phyloP scores from a whole-genome alignment of 2,113 vertebrate genomes.

The Psephotus haematonotus region DNA sequence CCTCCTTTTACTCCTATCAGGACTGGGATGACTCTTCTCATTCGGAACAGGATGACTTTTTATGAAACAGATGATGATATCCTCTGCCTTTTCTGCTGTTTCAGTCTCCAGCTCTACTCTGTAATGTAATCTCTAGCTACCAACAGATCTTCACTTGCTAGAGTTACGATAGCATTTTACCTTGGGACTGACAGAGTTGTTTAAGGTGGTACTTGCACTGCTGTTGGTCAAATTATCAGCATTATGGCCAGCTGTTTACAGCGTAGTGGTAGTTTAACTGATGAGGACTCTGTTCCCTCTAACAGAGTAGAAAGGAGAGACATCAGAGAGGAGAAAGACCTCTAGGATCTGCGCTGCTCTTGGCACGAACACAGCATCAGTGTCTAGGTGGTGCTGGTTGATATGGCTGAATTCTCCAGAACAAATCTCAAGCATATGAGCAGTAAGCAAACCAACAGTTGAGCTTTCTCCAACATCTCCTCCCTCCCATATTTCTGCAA shows the following conservation, averaged over 20 bases:
- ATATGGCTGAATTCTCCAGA: neutral
- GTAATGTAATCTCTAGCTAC: neutral
- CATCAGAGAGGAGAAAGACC: neutral
- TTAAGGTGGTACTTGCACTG: neutral
- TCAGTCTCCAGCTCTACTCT: neutral
- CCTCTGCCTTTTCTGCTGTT: neutral
- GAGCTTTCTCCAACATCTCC: neutral
- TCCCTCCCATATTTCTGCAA: neutral
- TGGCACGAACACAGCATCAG: neutral
- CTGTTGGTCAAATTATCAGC: neutral
- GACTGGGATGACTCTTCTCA: neutral
- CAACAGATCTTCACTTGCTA: neutral
- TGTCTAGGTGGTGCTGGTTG: neutral
- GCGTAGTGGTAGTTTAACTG: neutral
- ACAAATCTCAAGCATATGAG: neutral
- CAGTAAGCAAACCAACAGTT: neutral
- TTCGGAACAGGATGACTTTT: neutral
- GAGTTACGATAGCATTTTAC: neutral
- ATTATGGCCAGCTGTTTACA: neutral
- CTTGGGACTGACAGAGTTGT: neutral
- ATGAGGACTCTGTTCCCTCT: neutral
- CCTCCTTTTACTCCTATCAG: neutral
- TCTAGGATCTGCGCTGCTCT: neutral
- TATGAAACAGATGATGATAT: neutral
- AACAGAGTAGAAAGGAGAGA: neutral